Conservation (phyloP, 92 coral and sea anemone genomes). For the Porites divaricata region DNA sequence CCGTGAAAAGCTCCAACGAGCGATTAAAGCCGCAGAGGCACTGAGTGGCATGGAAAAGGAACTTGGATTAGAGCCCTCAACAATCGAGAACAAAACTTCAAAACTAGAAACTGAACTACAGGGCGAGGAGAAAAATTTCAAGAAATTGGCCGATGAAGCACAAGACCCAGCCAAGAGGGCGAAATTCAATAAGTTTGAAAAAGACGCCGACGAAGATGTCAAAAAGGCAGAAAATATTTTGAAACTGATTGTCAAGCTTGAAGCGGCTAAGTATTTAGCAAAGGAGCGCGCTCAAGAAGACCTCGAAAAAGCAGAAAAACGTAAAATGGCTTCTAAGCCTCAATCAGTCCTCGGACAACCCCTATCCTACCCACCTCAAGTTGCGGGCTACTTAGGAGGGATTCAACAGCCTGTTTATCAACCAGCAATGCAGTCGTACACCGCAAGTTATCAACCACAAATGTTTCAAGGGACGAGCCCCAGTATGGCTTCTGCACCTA, state of each 20-base stretch:
- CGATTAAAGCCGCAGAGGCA: conserved; percentile 77
- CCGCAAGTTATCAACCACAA: conserved; percentile 27
- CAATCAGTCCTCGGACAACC: conserved; percentile 21
- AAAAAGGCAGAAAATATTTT: conserved; percentile 75
- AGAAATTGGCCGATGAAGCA: conserved; percentile 53
- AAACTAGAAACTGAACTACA: conserved; percentile 66
- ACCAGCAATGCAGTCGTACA: conserved; percentile 27
- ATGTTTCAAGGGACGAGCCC: conserved; percentile 15
- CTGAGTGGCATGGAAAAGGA: conserved; percentile 76
- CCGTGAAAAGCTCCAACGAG: conserved; percentile 71
- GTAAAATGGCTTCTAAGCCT: conserved; percentile 54
- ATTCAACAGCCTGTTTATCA: conserved; percentile 46
- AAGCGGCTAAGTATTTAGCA: conserved; percentile 87
- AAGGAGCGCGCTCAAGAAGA: conserved; percentile 73
- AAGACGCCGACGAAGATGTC: conserved; percentile 74
- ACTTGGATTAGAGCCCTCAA: conserved; percentile 71
- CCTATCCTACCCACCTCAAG: conserved; percentile 10
- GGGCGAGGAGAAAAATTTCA: conserved; percentile 59
- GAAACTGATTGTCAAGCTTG: conserved; percentile 75
- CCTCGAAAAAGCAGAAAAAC: conserved; percentile 66
- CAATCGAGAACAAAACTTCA: conserved; percentile 72
- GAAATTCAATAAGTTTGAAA: conserved; percentile 60
- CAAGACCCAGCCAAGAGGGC: conserved; percentile 46
- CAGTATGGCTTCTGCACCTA: conserved; percentile 19
- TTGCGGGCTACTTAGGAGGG: conserved; percentile 19